phyloP scores from a whole-genome alignment of 2,888 invertebrate species.

The Rhamnusium bicolor region DNA sequence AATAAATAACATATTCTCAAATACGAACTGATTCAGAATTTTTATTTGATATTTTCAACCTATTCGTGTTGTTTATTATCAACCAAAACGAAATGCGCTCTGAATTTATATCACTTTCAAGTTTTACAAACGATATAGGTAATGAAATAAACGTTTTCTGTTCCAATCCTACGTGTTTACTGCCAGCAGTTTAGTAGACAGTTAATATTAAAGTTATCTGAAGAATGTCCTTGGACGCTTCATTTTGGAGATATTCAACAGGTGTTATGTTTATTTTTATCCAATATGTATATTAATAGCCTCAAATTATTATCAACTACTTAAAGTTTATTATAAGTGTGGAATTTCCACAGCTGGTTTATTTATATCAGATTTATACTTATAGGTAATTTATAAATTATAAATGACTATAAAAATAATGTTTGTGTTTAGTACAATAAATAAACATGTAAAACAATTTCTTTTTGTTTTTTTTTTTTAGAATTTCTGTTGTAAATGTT shows the following conservation, averaged over 20 bases:
- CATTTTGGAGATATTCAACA: slow-evolving; percentile 24
- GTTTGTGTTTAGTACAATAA: not conserved
- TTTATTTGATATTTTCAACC: slow-evolving; percentile 38
- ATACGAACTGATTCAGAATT: slow-evolving; percentile 37
- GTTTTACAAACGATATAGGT: not conserved
- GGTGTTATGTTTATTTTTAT: slow-evolving; percentile 30
- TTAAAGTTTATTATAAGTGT: slow-evolving; percentile 19
- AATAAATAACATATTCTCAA: slow-evolving; percentile 29
- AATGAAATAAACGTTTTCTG: slow-evolving; percentile 1
- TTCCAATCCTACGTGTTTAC: slow-evolving; percentile 4
- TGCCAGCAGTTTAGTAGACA: not conserved
- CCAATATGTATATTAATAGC: slow-evolving; percentile 13
- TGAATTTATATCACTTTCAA: slow-evolving; percentile 14
- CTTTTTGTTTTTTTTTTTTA: no score
- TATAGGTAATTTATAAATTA: not conserved
- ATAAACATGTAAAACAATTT: no score
- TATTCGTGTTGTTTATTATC: slow-evolving; percentile 24
- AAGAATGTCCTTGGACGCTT: slow-evolving; percentile 29
- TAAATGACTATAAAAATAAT: no score
- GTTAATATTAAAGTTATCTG: slow-evolving; percentile 20
- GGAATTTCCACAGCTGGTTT: slow-evolving; percentile 4
- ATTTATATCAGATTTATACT: not conserved
- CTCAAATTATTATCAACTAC: slow-evolving; percentile 21
- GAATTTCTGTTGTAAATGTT: no score
- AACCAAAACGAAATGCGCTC: slow-evolving; percentile 6